Conservation (phyloP, 2,888 invertebrate species). For the Diploptera punctata region DNA sequence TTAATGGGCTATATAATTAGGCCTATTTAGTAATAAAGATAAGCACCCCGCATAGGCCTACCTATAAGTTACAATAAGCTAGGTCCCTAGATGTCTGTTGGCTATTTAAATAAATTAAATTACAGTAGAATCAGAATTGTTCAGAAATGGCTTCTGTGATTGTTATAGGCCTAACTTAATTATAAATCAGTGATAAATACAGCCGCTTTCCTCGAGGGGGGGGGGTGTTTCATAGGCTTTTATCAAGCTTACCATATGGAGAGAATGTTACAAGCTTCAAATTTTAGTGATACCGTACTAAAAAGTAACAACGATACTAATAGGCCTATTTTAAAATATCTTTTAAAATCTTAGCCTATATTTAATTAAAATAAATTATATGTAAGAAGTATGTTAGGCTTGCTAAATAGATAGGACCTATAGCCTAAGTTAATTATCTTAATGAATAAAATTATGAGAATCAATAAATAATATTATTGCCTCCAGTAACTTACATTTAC, state of each 20-base stretch:
- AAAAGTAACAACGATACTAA: background rate
- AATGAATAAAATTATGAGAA: background rate
- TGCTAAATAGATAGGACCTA: too few species aligned
- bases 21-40: too few species aligned
- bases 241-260: background rate
- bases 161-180: too few species aligned
- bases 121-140: too few species aligned
- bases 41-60: too few species aligned
- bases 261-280: background rate
- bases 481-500: background rate
- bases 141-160: too few species aligned
- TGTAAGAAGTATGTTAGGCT: too few species aligned
- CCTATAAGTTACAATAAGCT: too few species aligned
- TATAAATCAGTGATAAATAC: background rate
- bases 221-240: background rate
- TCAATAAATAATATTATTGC: background rate
- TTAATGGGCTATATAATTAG: too few species aligned
- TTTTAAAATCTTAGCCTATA: background rate
- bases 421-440: background rate
- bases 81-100: too few species aligned
- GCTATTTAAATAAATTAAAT: too few species aligned
- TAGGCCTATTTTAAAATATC: background rate
- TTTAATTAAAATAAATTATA: background rate
- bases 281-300: background rate
- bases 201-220: background rate